Conservation (phyloP, 2,888 invertebrate genomes). For the Caenorhabditis auriculariae region DNA sequence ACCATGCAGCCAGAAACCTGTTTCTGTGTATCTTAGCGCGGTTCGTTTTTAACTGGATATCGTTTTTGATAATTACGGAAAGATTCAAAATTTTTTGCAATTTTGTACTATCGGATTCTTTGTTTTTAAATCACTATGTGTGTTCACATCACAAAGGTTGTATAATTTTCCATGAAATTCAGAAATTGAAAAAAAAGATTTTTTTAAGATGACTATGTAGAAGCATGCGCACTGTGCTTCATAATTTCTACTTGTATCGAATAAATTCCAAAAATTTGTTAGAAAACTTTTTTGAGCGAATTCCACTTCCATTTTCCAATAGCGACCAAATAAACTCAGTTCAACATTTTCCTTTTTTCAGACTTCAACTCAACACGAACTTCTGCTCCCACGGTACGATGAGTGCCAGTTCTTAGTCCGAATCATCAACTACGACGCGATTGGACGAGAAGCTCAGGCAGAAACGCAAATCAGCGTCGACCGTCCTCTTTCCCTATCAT, state of each 20-base stretch:
- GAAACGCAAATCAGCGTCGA: slow-evolving; percentile 23
- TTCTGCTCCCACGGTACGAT: slow-evolving; percentile 30
- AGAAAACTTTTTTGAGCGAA: no score
- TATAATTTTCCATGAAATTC: no score
- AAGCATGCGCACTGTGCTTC: no score
- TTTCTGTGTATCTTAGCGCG: slow-evolving; percentile 42
- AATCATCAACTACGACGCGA: slow-evolving; percentile 52
- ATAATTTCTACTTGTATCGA: no score
- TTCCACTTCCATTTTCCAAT: no score
- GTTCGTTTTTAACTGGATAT: slow-evolving; percentile 18
- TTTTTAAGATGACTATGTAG: no score
- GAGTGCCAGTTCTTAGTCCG: slow-evolving; percentile 54
- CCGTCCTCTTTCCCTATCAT: slow-evolving; percentile 1
- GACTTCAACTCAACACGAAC: slow-evolving; percentile 36
- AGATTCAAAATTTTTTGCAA: not conserved
- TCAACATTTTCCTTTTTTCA: slow-evolving; percentile 24
- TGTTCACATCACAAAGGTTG: no score
- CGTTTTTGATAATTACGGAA: not conserved
- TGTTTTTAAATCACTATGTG: no score
- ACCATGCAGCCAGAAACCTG: slow-evolving; percentile 36
- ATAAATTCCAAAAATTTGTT: no score
- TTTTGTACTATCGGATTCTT: no score
- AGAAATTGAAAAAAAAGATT: no score
- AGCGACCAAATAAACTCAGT: no score
- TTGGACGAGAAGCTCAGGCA: slow-evolving; percentile 39